Base-by-base conservation (phyloP, 2,888 invertebrate genomes). In the Tillus elongatus region DNA sequence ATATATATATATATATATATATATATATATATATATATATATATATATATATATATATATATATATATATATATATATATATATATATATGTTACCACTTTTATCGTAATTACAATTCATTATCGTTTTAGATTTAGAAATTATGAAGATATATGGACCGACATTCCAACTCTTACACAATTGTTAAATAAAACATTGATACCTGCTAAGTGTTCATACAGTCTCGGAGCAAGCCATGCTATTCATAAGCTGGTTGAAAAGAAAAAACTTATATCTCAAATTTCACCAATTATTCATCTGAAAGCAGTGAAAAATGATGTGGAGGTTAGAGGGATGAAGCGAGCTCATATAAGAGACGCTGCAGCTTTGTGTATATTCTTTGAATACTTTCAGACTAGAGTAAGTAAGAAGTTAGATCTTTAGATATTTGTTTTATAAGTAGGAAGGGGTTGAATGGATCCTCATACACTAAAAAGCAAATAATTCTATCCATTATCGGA, bases 331-430 rank as follows among this genome's bases (percentile, higher is more conserved):
- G 90, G 90, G 32, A 91, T 93, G 90, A 74, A 76, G 47, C 73
- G 69, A 33, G 86, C 91, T 1, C 91, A 93, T 58, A 68, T 93
- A 35, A 73, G 84, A 35, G 96, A 97, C 64, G 91, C 85, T 0
- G 84, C 82, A 1, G 91, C 90, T 0, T 78, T 93, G 68, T 88
- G 92, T 60, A 86, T 90, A 51, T 85, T 88, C 48, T 74, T 93
- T 47, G 73, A 78, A 13, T 79, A 79, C 60, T 65, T 87, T 37
- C 83, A 87, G 61, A 67, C 73, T 37, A 72, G 75, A 59, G 77
- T 80, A 51, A 54, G 69, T 68, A 30, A 11, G 16, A 9, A 9
- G 12, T 13, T n/a, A n/a, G n/a, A n/a, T n/a, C n/a, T n/a, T n/a
- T n/a, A n/a, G n/a, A n/a, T n/a, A n/a, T n/a, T n/a, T n/a, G n/a